Percentiles rank a stretch among this genome's conserved stretches.
Evolutionary conservation across 2,113 vertebrate species (phyloP).

Genomic region (Sebastes fasciatus): DNA sequence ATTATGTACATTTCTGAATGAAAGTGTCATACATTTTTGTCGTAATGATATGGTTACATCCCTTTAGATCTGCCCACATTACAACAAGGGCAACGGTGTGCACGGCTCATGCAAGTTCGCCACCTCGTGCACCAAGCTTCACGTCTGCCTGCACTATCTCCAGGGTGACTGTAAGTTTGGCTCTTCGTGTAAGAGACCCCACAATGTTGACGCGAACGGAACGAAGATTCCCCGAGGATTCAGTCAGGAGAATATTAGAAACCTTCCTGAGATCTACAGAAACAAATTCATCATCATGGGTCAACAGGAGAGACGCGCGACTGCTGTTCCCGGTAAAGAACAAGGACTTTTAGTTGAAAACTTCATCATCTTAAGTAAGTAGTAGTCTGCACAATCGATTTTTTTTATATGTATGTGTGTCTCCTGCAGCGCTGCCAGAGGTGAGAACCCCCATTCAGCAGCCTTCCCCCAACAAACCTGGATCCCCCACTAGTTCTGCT

Average conservation of each 20-base stretch:
- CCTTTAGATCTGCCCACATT: conserved; percentile 81
- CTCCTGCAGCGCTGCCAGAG: conserved; percentile 18
- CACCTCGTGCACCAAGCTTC: conserved; percentile 78
- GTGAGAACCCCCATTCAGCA: not conserved
- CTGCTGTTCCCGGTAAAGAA: conserved; percentile 31
- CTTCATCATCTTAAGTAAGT: not conserved
- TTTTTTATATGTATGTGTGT: not conserved
- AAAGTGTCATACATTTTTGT: not conserved
- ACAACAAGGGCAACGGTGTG: conserved; percentile 81
- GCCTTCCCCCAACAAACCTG: not conserved
- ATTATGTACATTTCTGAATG: not conserved
- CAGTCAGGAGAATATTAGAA: conserved; percentile 58
- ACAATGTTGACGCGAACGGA: conserved; percentile 49
- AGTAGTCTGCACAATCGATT: not conserved
- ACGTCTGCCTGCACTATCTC: conserved; percentile 81
- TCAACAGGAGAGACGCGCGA: not conserved
- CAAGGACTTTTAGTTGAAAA: not conserved
- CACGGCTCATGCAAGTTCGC: conserved; percentile 78
- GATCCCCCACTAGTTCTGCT: not conserved
- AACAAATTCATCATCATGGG: conserved; percentile 75
- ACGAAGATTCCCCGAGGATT: conserved; percentile 69
- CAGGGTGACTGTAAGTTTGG: conserved; percentile 81
- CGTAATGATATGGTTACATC: not conserved
- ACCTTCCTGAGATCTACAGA: conserved; percentile 77
- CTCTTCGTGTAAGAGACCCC: conserved; percentile 71